Base-by-base conservation (phyloP, 2,888 invertebrate species). In the Eupithecia subumbrata region DNA sequence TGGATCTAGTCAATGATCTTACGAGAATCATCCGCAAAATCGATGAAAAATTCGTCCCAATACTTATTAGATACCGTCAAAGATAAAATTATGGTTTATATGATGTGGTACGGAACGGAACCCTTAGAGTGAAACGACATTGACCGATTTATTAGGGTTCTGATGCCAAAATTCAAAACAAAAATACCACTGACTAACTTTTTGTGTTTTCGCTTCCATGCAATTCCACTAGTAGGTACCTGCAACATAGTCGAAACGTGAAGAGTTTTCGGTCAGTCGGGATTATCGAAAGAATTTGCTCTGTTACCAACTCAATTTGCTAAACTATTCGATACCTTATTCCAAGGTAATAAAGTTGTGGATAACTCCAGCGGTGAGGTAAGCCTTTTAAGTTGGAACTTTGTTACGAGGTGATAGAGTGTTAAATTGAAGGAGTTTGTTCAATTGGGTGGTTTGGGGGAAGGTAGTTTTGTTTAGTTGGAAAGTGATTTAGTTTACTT, bases 231-330 rank as follows among this genome's bases (percentile, higher is more conserved):
- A 66, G 74, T 72, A 37, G 52, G 72, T 74, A 76, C 12, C 66
- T 40, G 30, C 72, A 34, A 69, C 69, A 66, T 64, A 69, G 69
- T 66, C 66, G 25, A 63, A 63, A 70, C 72, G 74, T 67, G 69
- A 67, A 67, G 70, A 74, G 74, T 72, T 77, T 77, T 77, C 72
- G 72, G 77, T 77, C 77, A 77, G 34, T 68, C 56, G 12, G 74
- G 74, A 74, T 77, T 77, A 77, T 77, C 69, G 37, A 72, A 71
- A 70, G 74, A 72, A 74, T 74, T 74, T 68, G 48, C 77, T 74
- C 72, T 74, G 73, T 76, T 63, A 45, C 12, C 34, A 63, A 69
- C 64, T 67, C 70, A 22, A 43, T 66, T 69, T 73, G 63, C 48
- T 60, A 67, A 16, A 63, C 63, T 9, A 73, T 71, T 76, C 68